Evolutionary conservation across 2,888 invertebrate species (phyloP), one percentile per base, ranked within the genome.

Genomic region (Muschampia plurimacula): DNA sequence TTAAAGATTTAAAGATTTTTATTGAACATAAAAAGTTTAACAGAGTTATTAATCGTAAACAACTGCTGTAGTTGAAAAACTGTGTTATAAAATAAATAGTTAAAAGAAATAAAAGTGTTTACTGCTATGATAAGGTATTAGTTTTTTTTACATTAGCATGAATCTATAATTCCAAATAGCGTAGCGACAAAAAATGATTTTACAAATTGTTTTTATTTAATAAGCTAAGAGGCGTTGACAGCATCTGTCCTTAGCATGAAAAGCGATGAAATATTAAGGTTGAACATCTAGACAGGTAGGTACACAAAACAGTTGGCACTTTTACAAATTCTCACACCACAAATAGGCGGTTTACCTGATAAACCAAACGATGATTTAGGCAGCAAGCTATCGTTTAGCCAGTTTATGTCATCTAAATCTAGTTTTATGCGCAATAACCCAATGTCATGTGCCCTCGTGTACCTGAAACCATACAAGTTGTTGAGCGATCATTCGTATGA

Each of bases 371-470:
- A 84, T 15, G 84, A 86, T 74, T 78, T 79, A 13, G 94, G 94
- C 78, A 94, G 80, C 65, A 89, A 74, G 55, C 78, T 75, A 69
- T 77, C 78, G 46, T 83, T 83, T 65, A 89, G 80, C 86, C 86
- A 86, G 22, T 79, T 82, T 75, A 83, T 79, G 76, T 89, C 83
- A 79, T 80, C 74, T 65, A 84, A 78, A 74, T 83, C 78, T 60
- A 85, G 82, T 69, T 79, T 79, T 77, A 93, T 79, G 75, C 85
- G 84, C 63, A 94, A 77, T 72, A 94, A 64, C 22, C 93, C 92
- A 77, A 94, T 86, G 79, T 94, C 94, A 78, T 94, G 94, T 39
- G 89, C 89, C 75, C 87, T 82, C 66, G 89, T 84, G 75, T 80
- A 78, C 79, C 93, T 94, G 86, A 86, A 93, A 90, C 79, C 78